Base-by-base conservation (phyloP, 1,140 invertebrate genomes). In the Heliconius eleuchia region DNA sequence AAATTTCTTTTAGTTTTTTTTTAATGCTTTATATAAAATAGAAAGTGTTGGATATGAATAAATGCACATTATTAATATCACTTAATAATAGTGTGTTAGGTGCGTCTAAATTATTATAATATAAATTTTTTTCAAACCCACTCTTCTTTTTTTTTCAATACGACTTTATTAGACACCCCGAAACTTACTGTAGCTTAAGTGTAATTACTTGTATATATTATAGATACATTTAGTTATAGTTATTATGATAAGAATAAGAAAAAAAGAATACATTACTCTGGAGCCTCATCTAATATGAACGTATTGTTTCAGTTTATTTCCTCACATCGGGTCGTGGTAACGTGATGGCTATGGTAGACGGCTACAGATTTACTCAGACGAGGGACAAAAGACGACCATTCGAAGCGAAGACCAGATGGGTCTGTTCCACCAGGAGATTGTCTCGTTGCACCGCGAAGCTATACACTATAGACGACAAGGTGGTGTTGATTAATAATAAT, bases 371-470 rank as follows among this genome's bases (percentile, higher is more conserved):
- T 16, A 66, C 60, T 11, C 60, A 66, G 27, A 66, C 60, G 23
- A 66, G 60, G 27, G 60, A 66, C 60, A 66, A 66, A 13, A 23
- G 60, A 5, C 60, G 60, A 11, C 60, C 60, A 4, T 66, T 5
- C 60, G 60, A 66, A 1, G 23, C 23, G 5, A 66, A 34, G 50
- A 55, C 27, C 7, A 72, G 46, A 72, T 75, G 39, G 73, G 50
- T 18, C 9, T 78, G 80, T n/a, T 81, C 71, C 8, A 73, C 71
- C 34, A 60, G 71, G n/a, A 55, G 72, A 55, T n/a, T 55, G 34
- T 39, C 60, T 0, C 71, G 55, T 16, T 78, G 77, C 34, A 73
- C 57, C n/a, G 77, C 72, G 16, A 71, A 72, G 2, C 9, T 78
- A 7, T 73, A 78, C 77, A 78, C 77, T 13, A 46, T 73, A 18